These are phyloP conservation scores for Aerospiza tachiro DNA, from an alignment of 2,797 vertebrate species.

Conservation along the genomic window DNA sequence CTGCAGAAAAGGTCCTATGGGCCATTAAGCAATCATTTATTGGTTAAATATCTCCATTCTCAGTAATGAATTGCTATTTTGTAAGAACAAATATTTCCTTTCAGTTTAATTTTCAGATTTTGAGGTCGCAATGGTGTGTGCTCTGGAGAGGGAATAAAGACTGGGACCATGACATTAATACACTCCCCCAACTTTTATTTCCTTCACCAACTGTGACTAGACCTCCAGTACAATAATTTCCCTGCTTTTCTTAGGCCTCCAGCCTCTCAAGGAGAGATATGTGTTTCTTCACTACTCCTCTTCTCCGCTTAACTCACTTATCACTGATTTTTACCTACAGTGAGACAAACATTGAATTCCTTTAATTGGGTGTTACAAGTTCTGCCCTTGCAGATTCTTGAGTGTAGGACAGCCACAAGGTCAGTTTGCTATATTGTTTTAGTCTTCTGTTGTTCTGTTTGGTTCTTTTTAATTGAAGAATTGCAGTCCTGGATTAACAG, in stretches of 20 bases:
- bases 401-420: neutral
- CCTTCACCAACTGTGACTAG: neutral
- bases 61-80: constrained; percentile 22
- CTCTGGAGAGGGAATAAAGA: constrained; percentile 36
- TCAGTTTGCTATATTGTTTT: neutral
- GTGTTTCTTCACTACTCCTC: neutral
- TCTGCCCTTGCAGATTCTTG: constrained; percentile 5
- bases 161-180: constrained; percentile 37
- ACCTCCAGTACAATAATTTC: neutral
- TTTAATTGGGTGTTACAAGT: constrained; percentile 40
- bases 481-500: neutral
- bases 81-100: constrained; percentile 46
- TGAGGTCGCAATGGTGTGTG: constrained; percentile 4
- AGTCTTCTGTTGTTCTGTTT: neutral
- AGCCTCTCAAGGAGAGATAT: neutral
- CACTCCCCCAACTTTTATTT: constrained; percentile 43
- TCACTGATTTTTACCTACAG: constrained; percentile 37
- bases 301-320: constrained; percentile 12
- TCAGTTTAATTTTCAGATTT: constrained; percentile 26
- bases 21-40: constrained; percentile 43
- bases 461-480: constrained; percentile 23
- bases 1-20: constrained; percentile 38
- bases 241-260: neutral
- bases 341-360: constrained; percentile 28
- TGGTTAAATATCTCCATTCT: constrained; percentile 51